phyloP scores from a whole-genome alignment of 2,797 vertebrate genomes.

The Fratercula arctica region DNA sequence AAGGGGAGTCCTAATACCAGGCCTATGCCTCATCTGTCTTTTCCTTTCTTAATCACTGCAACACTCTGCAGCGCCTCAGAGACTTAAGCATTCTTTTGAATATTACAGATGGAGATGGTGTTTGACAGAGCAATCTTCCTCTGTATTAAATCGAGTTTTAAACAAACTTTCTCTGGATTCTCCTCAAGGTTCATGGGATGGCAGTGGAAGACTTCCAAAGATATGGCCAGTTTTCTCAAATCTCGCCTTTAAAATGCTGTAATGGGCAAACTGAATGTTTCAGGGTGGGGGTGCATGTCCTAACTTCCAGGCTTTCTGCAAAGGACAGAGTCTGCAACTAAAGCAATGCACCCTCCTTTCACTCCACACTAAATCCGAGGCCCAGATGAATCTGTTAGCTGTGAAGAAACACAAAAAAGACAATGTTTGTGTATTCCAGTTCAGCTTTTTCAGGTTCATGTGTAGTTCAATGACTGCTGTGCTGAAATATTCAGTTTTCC shows the following conservation, averaged over 20 bases:
- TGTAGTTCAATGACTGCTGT: not conserved
- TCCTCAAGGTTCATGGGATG: not conserved
- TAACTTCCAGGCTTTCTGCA: not conserved
- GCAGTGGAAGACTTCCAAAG: not conserved
- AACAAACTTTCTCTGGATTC: not conserved
- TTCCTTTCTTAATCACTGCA: not conserved
- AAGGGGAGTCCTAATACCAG: not conserved
- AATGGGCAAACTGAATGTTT: not conserved
- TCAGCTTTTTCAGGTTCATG: not conserved
- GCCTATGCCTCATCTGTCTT: not conserved
- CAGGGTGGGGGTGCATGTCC: not conserved
- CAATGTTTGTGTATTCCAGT: not conserved
- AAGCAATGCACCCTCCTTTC: not conserved
- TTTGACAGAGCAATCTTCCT: not conserved
- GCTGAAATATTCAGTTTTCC: conserved; percentile 2
- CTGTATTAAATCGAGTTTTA: not conserved
- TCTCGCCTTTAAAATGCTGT: not conserved
- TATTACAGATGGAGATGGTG: not conserved
- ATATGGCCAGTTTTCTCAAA: not conserved
- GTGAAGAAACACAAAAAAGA: not conserved
- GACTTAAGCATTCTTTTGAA: not conserved
- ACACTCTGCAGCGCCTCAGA: not conserved
- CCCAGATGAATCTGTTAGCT: not conserved
- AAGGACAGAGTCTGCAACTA: not conserved
- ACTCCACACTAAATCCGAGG: not conserved